A percentile compares a stretch with the other conserved stretches of the same genome.
These are phyloP conservation scores for Clarias macrocephalus DNA, from an alignment of 2,113 vertebrate species.

Conservation along the genomic window DNA sequence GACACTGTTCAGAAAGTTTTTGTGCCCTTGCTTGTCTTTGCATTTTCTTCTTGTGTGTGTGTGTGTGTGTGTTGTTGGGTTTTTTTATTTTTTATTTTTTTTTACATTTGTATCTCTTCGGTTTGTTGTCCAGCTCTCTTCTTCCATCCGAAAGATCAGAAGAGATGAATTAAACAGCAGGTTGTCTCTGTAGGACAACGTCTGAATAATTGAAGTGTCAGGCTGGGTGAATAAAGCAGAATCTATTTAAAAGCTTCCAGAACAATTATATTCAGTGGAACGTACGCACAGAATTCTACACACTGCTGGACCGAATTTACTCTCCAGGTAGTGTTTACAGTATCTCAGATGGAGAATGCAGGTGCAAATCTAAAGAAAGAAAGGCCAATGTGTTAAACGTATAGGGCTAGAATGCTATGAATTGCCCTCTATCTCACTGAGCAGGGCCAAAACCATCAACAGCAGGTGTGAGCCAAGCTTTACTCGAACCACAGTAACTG, in stretches of 20 bases:
- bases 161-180: conserved; percentile 49
- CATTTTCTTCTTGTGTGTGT: conserved; percentile 27
- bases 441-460: conserved; percentile 7
- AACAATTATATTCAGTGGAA: conserved; percentile 12
- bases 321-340: background rate
- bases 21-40: conserved; percentile 50
- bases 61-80: background rate
- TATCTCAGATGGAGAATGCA: background rate
- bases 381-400: background rate
- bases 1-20: conserved; percentile 31
- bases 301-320: background rate
- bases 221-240: conserved; percentile 36
- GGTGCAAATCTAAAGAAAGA: conserved; percentile 5
- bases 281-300: background rate
- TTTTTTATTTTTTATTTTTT: background rate
- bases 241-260: conserved; percentile 21
- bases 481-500: conserved; percentile 4
- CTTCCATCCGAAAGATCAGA: conserved; percentile 47
- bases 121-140: conserved; percentile 37
- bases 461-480: background rate
- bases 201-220: conserved; percentile 48
- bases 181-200: conserved; percentile 38
- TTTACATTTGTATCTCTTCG: conserved; percentile 36
- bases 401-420: background rate
- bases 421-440: background rate